Percentiles rank a stretch among this genome's conserved stretches.
phyloP scores from a whole-genome alignment of 2,888 invertebrate species.

The Platycheirus albimanus region DNA sequence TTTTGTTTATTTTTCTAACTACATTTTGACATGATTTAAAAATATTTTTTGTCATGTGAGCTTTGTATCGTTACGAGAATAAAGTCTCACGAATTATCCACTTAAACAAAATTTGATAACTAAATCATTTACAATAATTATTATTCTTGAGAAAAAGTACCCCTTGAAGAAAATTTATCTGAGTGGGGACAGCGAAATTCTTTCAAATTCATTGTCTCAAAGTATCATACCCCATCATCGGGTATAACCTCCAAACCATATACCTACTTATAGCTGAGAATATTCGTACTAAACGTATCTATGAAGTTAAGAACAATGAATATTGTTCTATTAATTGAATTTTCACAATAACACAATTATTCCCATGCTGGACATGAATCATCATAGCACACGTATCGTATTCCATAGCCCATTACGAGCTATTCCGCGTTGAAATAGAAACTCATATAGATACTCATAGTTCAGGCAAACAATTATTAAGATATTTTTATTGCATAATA shows the following conservation, averaged over 20 bases:
- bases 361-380: conserved; percentile 66
- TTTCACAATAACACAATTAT: conserved; percentile 67
- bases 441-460: conserved; percentile 23
- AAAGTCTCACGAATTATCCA: conserved; percentile 48
- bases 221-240: conserved; percentile 1
- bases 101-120: conserved; percentile 38
- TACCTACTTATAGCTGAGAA: conserved; percentile 51
- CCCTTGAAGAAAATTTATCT: neutral
- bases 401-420: neutral
- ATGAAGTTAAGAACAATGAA: conserved; percentile 56
- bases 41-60: neutral
- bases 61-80: neutral
- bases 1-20: neutral
- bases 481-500: conserved; percentile 51
- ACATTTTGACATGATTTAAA: conserved; percentile 11
- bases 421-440: conserved; percentile 49
- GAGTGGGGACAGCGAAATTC: conserved; percentile 12
- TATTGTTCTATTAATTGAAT: conserved; percentile 66
- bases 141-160: conserved; percentile 26
- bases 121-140: conserved; percentile 38
- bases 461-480: conserved; percentile 14
- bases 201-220: conserved; percentile 28
- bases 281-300: neutral
- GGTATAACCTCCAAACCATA: conserved; percentile 39
- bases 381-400: conserved; percentile 25